phyloP scores from a whole-genome alignment of 2,113 vertebrate species.

The Pagrus major region DNA sequence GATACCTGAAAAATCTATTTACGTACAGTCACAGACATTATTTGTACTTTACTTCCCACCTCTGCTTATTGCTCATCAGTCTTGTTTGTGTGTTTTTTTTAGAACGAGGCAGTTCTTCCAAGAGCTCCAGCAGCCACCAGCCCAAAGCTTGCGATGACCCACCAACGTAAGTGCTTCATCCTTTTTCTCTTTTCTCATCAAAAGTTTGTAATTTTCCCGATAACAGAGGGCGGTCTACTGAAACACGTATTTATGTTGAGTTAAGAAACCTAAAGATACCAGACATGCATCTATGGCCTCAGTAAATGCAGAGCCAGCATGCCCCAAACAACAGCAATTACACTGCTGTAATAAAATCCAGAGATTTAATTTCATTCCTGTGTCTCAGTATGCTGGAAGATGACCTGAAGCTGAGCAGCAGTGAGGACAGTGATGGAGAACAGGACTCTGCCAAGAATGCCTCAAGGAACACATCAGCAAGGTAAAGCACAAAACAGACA shows the following conservation, averaged over 20 bases:
- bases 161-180: slow-evolving; percentile 75
- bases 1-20: no score
- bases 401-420: slow-evolving; percentile 98
- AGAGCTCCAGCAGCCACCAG: slow-evolving; percentile 92
- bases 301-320: neutral
- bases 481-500: slow-evolving; percentile 76
- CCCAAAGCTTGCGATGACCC: slow-evolving; percentile 89
- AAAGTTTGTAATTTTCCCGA: neutral
- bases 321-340: neutral
- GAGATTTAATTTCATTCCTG: slow-evolving; percentile 24
- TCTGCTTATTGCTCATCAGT: slow-evolving; percentile 1
- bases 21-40: no score
- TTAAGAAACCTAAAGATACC: neutral
- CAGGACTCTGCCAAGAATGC: slow-evolving; percentile 94
- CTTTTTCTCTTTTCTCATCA: neutral
- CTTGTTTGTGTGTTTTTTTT: slow-evolving; percentile 33
- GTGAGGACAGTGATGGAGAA: slow-evolving; percentile 97
- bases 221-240: neutral
- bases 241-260: neutral
- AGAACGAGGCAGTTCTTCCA: slow-evolving; percentile 94
- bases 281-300: neutral
- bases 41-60: no score
- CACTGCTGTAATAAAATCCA: slow-evolving; percentile 2
- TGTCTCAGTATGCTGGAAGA: slow-evolving; percentile 92
- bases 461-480: slow-evolving; percentile 92